A percentile compares a stretch with the other conserved stretches of the same genome.
Conservation (phyloP, 2,797 vertebrate species). For the Sebastes cheni region DNA sequence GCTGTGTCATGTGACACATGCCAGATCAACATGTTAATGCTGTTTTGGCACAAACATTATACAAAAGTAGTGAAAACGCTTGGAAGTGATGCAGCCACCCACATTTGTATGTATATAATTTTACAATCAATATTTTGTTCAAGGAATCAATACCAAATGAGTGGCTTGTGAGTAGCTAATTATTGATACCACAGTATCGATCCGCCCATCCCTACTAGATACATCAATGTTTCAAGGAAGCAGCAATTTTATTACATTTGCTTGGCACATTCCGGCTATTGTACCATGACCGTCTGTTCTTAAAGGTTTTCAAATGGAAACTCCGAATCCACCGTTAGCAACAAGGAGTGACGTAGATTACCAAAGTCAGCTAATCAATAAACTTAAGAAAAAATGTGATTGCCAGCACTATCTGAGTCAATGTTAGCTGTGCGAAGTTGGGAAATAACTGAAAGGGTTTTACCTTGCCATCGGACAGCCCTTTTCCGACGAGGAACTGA, state of each 20-base stretch:
- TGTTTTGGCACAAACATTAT: no score
- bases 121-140: accelerated
- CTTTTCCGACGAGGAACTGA: background rate
- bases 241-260: background rate
- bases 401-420: background rate
- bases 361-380: background rate
- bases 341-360: background rate
- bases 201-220: background rate
- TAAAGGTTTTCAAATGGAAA: no score
- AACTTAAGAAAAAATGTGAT: background rate
- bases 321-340: background rate
- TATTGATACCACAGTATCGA: no score
- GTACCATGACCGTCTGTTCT: no score
- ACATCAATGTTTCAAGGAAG: background rate
- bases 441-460: background rate
- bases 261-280: background rate
- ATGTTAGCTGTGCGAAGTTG: background rate
- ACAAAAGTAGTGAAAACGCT: no score
- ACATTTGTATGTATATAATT: no score
- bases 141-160: no score
- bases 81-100: no score
- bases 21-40: no score
- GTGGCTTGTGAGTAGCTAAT: no score
- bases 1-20: no score
- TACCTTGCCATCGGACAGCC: background rate